phyloP scores from a whole-genome alignment of 1,140 invertebrate genomes.

The Aphelenchoides avenae region DNA sequence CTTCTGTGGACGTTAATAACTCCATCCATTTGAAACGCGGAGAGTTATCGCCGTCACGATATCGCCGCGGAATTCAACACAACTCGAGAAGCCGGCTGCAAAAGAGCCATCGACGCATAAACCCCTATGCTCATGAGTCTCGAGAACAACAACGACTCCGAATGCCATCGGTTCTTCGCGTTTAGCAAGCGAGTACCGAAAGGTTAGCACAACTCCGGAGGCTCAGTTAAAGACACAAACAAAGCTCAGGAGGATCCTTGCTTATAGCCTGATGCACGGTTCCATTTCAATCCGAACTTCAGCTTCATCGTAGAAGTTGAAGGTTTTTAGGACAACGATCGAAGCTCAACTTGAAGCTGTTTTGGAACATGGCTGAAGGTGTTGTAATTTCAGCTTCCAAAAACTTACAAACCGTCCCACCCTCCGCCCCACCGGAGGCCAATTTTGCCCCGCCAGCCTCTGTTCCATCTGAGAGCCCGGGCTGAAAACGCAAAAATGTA shows the following conservation, averaged over 20 bases:
- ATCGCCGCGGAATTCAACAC: too few relatives aligned
- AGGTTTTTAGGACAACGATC: too few relatives aligned
- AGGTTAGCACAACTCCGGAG: background rate
- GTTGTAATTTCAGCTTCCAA: too few relatives aligned
- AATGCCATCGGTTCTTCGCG: slow-evolving; percentile 32
- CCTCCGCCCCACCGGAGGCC: background rate
- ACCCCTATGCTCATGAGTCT: too few relatives aligned
- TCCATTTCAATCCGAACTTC: background rate
- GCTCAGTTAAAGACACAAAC: background rate
- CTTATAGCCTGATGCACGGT: too few relatives aligned
- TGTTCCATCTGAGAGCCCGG: background rate
- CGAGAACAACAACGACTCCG: background rate
- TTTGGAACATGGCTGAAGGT: too few relatives aligned
- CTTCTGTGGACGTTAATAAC: too few relatives aligned
- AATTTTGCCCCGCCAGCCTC: background rate
- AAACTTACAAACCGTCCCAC: background rate
- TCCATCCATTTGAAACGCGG: too few relatives aligned
- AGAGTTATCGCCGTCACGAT: too few relatives aligned
- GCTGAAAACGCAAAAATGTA: background rate
- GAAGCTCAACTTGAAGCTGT: too few relatives aligned
- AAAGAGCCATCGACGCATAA: too few relatives aligned
- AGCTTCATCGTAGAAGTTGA: slow-evolving; percentile 3
- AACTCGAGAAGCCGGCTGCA: too few relatives aligned
- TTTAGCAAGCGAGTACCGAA: slow-evolving; percentile 30
- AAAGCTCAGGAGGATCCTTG: background rate